Base-by-base conservation (phyloP, 2,113 vertebrate species). In the Misgurnus anguillicaudatus region DNA sequence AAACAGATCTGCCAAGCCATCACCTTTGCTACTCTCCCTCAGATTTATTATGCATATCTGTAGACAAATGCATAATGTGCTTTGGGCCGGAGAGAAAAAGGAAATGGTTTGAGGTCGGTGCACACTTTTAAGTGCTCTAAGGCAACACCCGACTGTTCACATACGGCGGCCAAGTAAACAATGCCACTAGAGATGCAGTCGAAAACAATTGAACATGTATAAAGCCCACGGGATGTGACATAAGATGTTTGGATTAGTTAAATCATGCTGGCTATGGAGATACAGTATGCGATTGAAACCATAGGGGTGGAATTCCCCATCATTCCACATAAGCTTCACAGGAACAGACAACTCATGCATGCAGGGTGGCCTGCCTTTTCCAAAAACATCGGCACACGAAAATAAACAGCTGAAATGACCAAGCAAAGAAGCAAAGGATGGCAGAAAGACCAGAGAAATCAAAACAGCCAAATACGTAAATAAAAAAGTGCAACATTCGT, bases 401-500 rank as follows among this genome's bases (percentile, higher is more conserved):
- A 9, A 62, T 10, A 60, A 10, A 62, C 42, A 77, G 55, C 13
- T 48, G 39, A 71, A 58, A 70, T 61, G 48, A 63, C 38, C 24
- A 19, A 64, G 61, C 19, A 65, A 75, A 9, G 57, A 51, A 21
- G 57, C 19, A 78, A 81, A 82, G 71, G 21, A 82, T 66, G 88
- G 89, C 17, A 76, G 21, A 36, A 41, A 60, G 73, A 51, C 63
- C 31, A 47, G 24, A 39, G 19, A 61, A 84, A 78, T 16, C 55
- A 80, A 60, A 72, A 39, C 73, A 80, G 78, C 63, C 84, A 42
- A 19, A 36, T 7, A 61, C 41, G 24, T 14, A 53, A 39, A 65
- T 14, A n/a, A 61, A 82, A 84, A 57, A 92, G 89, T 85, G 92
- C 90, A 90, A 65, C 51, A 41, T 92, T 91, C 89, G 92, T 92